Percentiles rank a stretch among this genome's conserved stretches.
Evolutionary conservation across 2,888 invertebrate genomes (phyloP).

Genomic region (Neria commutata): DNA sequence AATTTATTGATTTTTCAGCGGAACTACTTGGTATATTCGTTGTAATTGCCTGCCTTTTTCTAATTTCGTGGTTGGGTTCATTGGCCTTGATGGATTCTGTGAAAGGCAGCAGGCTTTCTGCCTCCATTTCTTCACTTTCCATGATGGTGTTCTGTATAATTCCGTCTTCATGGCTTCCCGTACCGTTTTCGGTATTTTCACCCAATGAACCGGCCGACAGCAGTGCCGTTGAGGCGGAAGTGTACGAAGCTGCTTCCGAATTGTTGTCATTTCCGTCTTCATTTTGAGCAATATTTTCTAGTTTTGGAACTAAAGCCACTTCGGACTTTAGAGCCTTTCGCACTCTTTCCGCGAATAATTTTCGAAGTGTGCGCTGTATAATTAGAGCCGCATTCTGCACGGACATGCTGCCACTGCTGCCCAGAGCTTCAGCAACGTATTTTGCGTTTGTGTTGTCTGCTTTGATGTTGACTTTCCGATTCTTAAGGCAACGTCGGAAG

Average conservation of each 20-base stretch:
- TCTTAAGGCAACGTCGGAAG: constrained; percentile 40
- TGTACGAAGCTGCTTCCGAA: constrained; percentile 50
- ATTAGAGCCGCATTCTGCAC: constrained; percentile 65
- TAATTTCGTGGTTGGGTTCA: constrained; percentile 14
- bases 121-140: constrained; percentile 39
- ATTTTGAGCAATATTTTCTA: constrained; percentile 25
- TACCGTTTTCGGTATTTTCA: constrained; percentile 34
- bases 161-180: constrained; percentile 34
- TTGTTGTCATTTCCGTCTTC: constrained; percentile 43
- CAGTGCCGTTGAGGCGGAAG: constrained; percentile 49
- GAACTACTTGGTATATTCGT: too few species aligned
- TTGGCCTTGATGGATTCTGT: neutral
- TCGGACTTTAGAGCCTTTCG: constrained; percentile 37
- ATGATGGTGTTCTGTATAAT: constrained; percentile 38
- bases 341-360: constrained; percentile 59
- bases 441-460: neutral
- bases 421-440: neutral
- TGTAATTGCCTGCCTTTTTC: constrained; percentile 16
- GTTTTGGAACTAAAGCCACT: constrained; percentile 26
- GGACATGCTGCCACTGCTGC: constrained; percentile 55
- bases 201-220: constrained; percentile 45
- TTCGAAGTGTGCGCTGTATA: constrained; percentile 67
- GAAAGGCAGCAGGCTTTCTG: constrained; percentile 27
- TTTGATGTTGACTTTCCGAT: neutral
- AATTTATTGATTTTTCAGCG: too few species aligned